These are phyloP conservation scores for Magallana angulata DNA, from an alignment of 1,140 invertebrate species.

Conservation along the genomic window DNA sequence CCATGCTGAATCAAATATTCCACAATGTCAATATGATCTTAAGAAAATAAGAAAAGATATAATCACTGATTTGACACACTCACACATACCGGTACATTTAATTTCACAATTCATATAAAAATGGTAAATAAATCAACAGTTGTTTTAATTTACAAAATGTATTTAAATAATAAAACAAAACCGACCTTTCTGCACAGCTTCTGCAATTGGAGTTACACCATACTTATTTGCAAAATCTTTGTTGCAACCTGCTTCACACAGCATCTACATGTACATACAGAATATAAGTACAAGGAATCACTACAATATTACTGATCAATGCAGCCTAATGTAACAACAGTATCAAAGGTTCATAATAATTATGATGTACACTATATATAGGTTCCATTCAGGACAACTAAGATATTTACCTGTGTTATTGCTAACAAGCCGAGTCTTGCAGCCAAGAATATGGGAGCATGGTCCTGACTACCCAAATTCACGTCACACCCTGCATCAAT, in stretches of 20 bases:
- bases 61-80: not conserved
- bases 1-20: conserved; percentile 60
- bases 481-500: conserved; percentile 69
- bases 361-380: not conserved
- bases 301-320: no score
- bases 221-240: conserved; percentile 67
- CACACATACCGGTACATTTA: no score
- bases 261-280: conserved; percentile 57
- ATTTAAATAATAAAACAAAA: not conserved
- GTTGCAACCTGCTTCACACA: conserved; percentile 68
- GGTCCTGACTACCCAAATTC: conserved; percentile 72
- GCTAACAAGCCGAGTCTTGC: conserved; percentile 65
- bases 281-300: no score
- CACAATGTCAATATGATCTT: conserved; percentile 63
- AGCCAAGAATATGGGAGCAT: conserved; percentile 69
- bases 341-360: not conserved
- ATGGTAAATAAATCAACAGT: no score
- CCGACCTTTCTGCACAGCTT: conserved; percentile 68
- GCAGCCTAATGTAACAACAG: not conserved
- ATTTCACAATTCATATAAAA: no score
- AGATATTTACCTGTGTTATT: conserved; percentile 63
- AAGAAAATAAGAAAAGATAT: conserved; percentile 9
- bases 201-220: conserved; percentile 70
- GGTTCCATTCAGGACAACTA: not conserved
- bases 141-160: no score